These are phyloP conservation scores for Gopherus evgoodei DNA, from an alignment of 2,113 vertebrate species.

Conservation along the genomic window DNA sequence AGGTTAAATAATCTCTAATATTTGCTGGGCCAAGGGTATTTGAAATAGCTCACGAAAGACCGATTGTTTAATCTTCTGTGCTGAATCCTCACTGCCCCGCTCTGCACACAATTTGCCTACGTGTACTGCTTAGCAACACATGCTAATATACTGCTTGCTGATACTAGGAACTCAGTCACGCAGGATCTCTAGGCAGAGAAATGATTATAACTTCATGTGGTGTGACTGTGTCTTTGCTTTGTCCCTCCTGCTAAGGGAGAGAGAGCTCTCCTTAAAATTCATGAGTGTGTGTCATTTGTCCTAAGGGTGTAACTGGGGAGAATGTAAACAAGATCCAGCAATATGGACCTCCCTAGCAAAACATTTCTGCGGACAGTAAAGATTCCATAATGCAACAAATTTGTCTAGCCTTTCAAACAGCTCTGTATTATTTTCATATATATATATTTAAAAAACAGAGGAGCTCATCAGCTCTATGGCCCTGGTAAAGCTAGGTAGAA, in stretches of 20 bases:
- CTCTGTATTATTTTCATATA: neutral
- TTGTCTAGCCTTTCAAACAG: rapidly evolving
- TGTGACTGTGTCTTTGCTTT: neutral
- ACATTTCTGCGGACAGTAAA: neutral
- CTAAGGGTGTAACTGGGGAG: neutral
- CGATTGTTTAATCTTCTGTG: conserved; percentile 30
- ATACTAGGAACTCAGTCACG: neutral
- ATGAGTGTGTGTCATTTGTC: neutral
- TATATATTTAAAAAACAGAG: neutral
- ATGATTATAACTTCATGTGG: neutral
- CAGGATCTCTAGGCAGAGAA: neutral
- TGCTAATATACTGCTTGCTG: neutral
- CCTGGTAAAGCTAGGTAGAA: neutral
- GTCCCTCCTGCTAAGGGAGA: neutral
- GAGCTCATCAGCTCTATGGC: neutral
- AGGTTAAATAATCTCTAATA: neutral
- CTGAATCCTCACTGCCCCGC: conserved; percentile 71
- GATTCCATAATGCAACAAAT: neutral
- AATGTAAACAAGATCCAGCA: neutral
- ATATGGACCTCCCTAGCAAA: neutral
- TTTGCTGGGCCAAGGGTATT: conserved; percentile 21
- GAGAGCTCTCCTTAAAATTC: conserved; percentile 15
- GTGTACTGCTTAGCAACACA: conserved; percentile 12
- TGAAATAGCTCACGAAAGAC: conserved; percentile 15
- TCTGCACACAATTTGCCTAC: conserved; percentile 46